Conservation (phyloP, 2,888 invertebrate genomes). For the Heliconius ethilla region DNA sequence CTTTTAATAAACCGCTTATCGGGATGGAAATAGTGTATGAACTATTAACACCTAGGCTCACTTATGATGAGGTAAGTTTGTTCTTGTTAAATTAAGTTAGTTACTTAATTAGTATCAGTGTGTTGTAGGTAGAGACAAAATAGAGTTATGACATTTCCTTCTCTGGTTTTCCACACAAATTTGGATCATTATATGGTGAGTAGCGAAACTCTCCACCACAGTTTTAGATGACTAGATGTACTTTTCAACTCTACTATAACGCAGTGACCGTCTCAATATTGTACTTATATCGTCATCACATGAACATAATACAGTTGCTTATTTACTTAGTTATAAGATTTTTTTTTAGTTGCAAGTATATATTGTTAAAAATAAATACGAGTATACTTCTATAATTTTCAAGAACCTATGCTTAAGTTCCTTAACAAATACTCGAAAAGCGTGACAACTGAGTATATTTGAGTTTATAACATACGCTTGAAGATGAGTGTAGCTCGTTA, state of each 20-base stretch:
- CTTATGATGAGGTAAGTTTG: background rate
- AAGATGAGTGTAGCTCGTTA: constrained; percentile 10
- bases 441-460: constrained; percentile 1
- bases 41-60: background rate
- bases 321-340: too few species aligned
- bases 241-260: too few species aligned
- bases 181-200: too few species aligned
- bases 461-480: background rate
- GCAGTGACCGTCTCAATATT: too few species aligned
- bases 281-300: too few species aligned
- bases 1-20: constrained; percentile 11
- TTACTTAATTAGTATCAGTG: background rate
- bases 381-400: background rate
- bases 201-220: too few species aligned
- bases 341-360: too few species aligned
- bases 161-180: too few species aligned
- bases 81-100: background rate
- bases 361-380: background rate
- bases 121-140: too few species aligned
- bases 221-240: too few species aligned
- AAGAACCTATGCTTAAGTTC: background rate
- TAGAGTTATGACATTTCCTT: too few species aligned
- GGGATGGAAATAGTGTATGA: background rate
- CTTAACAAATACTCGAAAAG: background rate
- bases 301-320: too few species aligned